These are phyloP conservation scores for Tenualosa ilisha DNA, from an alignment of 2,797 vertebrate genomes.

Conservation along the genomic window DNA sequence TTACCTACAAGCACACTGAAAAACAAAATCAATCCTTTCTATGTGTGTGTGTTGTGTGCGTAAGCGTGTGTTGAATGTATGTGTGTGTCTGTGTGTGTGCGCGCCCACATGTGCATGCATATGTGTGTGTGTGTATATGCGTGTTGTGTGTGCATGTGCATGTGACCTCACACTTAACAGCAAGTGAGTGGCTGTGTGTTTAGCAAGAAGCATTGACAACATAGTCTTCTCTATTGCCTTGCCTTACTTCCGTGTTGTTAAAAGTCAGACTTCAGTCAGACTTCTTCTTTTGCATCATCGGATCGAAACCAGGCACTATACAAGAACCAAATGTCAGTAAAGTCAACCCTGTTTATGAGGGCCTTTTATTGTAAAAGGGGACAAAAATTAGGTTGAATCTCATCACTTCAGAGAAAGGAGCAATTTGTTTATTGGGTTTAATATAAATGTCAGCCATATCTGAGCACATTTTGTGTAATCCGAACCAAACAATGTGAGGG, in stretches of 20 bases:
- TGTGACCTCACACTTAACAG: neutral
- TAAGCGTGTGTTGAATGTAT: neutral
- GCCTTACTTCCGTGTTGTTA: neutral
- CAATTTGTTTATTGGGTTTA: neutral
- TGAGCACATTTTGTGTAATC: constrained; percentile 10
- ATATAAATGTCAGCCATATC: constrained; percentile 13
- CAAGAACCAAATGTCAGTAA: neutral
- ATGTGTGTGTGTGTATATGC: neutral
- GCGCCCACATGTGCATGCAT: neutral
- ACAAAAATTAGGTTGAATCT: neutral
- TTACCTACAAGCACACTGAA: neutral
- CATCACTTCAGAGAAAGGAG: constrained; percentile 16
- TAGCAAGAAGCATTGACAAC: neutral
- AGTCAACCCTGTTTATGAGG: neutral
- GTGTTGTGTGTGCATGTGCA: neutral
- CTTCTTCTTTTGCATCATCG: neutral
- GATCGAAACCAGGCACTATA: neutral
- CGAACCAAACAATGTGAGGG: constrained; percentile 9
- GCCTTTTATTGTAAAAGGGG: neutral
- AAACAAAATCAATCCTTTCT: neutral
- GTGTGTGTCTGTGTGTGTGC: neutral
- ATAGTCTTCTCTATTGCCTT: neutral
- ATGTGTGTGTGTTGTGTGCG: neutral
- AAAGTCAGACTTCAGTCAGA: neutral
- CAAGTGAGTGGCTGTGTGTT: neutral